phyloP scores from a whole-genome alignment of 2,113 vertebrate genomes.

The Corydoras maculifer region DNA sequence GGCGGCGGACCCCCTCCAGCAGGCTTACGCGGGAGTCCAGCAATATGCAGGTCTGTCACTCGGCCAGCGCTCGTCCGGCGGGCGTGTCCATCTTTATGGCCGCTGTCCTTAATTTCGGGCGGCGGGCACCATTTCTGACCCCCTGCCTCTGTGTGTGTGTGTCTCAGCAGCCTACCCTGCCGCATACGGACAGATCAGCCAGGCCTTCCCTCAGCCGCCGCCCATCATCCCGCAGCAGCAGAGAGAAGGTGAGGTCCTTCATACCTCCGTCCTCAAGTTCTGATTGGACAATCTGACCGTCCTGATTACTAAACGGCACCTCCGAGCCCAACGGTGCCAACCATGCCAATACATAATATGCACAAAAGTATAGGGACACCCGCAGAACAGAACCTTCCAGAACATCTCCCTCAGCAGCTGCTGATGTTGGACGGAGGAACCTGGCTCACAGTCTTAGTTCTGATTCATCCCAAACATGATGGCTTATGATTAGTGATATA shows the following conservation, averaged over 20 bases:
- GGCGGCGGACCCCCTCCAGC: conserved; percentile 94
- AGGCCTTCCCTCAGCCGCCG: conserved; percentile 97
- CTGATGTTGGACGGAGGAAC: no score
- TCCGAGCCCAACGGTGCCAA: no score
- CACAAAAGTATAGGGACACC: no score
- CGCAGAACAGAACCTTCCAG: no score
- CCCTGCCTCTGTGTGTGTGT: conserved; percentile 51
- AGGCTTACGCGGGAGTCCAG: conserved; percentile 99
- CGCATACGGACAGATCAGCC: conserved; percentile 98
- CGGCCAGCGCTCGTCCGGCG: conserved; percentile 41
- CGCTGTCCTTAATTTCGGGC: conserved; percentile 4
- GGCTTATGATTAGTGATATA: no score
- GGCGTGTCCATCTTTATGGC: conserved; percentile 17
- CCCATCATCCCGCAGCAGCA: conserved; percentile 98
- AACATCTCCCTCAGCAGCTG: no score
- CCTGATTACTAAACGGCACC: no score
- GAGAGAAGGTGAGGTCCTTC: conserved; percentile 87
- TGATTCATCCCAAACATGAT: no score
- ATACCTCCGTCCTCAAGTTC: no score
- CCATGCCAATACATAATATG: no score
- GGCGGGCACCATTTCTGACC: conserved; percentile 38
- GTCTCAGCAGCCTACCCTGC: conserved; percentile 95
- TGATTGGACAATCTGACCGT: no score
- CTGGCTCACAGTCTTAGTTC: no score
- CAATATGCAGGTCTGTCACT: conserved; percentile 99